These are phyloP conservation scores for Agapostemon virescens DNA, from an alignment of 2,888 invertebrate species.

Conservation along the genomic window DNA sequence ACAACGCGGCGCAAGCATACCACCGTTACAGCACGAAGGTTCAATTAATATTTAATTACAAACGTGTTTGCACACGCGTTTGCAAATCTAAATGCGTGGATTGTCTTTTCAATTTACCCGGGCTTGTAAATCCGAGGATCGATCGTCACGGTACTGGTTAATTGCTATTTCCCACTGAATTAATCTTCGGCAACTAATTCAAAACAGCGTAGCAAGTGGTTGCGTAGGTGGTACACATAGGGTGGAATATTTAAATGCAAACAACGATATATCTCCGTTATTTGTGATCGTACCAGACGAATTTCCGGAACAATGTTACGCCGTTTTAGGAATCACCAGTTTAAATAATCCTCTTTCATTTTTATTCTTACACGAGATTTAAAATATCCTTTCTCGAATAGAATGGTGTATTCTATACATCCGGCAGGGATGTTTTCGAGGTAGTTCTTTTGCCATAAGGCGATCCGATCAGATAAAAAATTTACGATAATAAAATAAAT, in stretches of 20 bases:
- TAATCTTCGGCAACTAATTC: not conserved
- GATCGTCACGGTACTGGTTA: not conserved
- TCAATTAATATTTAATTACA: not conserved
- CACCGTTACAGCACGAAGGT: not conserved
- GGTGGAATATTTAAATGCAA: not conserved
- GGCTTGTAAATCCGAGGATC: not conserved
- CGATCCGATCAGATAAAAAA: too few relatives aligned
- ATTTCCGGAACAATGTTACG: too few relatives aligned
- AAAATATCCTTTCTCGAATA: too few relatives aligned
- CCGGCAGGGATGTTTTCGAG: too few relatives aligned
- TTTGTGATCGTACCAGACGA: too few relatives aligned
- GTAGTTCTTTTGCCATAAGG: too few relatives aligned
- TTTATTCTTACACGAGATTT: too few relatives aligned
- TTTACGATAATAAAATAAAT: too few relatives aligned
- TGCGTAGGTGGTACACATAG: not conserved
- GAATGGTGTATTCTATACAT: too few relatives aligned
- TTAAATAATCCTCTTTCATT: not conserved
- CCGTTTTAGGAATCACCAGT: too few relatives aligned
- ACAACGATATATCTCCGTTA: not conserved
- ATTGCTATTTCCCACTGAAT: constrained; percentile 8
- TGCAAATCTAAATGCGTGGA: not conserved
- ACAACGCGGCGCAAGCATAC: not conserved
- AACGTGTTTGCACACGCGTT: not conserved
- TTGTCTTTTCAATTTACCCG: not conserved
- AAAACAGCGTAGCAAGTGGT: constrained; percentile 1